Conservation (phyloP, 2,797 vertebrate genomes). For the Alouatta caraya region DNA sequence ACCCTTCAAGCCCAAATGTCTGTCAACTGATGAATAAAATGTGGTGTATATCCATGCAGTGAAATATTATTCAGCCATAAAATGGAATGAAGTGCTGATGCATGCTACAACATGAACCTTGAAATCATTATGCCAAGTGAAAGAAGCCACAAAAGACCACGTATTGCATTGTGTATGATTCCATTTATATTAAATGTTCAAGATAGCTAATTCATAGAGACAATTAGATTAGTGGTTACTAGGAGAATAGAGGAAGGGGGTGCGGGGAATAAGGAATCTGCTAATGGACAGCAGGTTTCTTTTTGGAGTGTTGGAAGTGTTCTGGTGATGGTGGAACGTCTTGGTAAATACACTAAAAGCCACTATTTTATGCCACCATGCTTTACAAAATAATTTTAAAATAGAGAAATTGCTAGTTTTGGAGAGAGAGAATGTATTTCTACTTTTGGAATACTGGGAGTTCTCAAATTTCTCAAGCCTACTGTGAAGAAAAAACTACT, state of each 20-base stretch:
- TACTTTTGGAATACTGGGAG: not conserved
- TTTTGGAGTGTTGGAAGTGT: not conserved
- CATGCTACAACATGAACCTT: not conserved
- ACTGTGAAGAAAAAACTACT: not conserved
- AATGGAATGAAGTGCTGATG: not conserved
- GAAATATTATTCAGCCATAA: not conserved
- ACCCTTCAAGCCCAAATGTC: not conserved
- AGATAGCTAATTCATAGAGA: not conserved
- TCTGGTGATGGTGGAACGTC: not conserved
- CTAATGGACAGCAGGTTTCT: not conserved
- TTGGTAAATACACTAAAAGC: not conserved
- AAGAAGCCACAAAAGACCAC: not conserved
- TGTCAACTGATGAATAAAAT: not conserved
- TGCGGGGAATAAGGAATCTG: not conserved
- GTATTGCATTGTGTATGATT: not conserved
- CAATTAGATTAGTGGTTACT: not conserved
- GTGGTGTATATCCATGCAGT: not conserved
- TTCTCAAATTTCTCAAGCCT: conserved; percentile 36
- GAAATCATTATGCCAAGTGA: not conserved
- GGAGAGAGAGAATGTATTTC: not conserved
- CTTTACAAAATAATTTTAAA: conserved; percentile 16
- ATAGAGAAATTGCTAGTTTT: not conserved
- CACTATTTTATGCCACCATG: not conserved
- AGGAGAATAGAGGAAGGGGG: not conserved
- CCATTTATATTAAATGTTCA: not conserved